Base-by-base conservation (phyloP, 2,113 vertebrate species). In the Conger conger region DNA sequence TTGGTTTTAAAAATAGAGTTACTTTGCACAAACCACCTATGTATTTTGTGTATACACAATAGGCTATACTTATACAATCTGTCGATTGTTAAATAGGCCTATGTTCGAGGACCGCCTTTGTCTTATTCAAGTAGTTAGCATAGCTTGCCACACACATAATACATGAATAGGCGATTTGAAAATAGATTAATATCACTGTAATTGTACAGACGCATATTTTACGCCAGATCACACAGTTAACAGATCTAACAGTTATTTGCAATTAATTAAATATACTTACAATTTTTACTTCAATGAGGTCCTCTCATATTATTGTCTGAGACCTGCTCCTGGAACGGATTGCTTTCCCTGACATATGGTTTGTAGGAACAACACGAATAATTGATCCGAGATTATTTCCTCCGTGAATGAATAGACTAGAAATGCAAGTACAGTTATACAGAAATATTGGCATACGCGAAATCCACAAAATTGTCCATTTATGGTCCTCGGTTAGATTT, bases 211-310 rank as follows among this genome's bases (percentile, higher is more conserved):
- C 36, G 36, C 76, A 78, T 37, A 76, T 33, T 20, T 4, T 37
- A 3, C n/a, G 27, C 33, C n/a, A 33, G 9, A 73, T 73, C 9
- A 33, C 11, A 73, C n/a, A 33, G 9, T 33, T 73, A 8, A 33
- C 11, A 73, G 6, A 6, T 73, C n/a, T 73, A 73, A 33, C 68
- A 33, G 63, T 73, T 73, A n/a, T 1, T 13, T 5, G 36, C 36
- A 78, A 37, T 83, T 73, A 7, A 33, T 76, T 83, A 85, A 73
- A 85, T 30, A 85, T 85, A 81, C 84, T 85, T 85, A 85, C 84
- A 80, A 4, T 18, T n/a, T 76, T 76, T 50, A 50, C 20, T 81
- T 35, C 60, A 42, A 68, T 38, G 20, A 76, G 35, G 35, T 85
- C 30, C 15, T 57, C 40, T 77, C 23, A 27, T 33, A 33, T 23